Evolutionary conservation across 2,888 invertebrate species (phyloP), one percentile per base, ranked within the genome.

Genomic region (Amiota mariae): DNA sequence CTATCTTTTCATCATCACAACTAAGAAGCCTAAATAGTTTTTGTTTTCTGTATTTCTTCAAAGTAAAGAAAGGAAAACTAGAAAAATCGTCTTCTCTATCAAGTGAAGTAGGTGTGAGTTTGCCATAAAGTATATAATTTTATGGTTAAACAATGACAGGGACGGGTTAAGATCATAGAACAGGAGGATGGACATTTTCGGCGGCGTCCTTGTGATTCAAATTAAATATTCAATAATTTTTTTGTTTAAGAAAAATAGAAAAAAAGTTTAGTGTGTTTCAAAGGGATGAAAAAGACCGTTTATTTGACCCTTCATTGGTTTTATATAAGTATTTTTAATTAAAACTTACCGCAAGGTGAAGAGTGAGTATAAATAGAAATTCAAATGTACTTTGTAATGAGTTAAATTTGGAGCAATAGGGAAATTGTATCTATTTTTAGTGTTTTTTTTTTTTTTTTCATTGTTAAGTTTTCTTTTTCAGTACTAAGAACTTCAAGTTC

Each of bases 111-210:
- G 78, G 79, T 80, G 79, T 79, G 77, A 80, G 78, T 75, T 68
- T 71, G 56, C 80, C 80, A 86, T 88, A 88, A 88, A 88, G 73
- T 85, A 81, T 75, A 61, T 77, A 75, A 85, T 76, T 87, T 88
- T 87, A 88, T 87, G 67, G 51, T 15, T 20, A 20, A 11, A 18
- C 59, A 59, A 59, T 59, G 88, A 87, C 88, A 88, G 77, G 77
- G 79, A 36, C 76, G 76, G 20, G 59, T 20, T 36, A 6, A 36
- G 36, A 36, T 36, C 36, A 36, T 36, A 36, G 36, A 6, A 36
- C 36, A 66, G 13, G 54, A 11, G 24, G 36, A 54, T 18, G 15
- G 59, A n/a, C 54, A 51, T 59, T 8, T 8, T 8, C 20, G 11
- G 59, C 20, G 20, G 59, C 59, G 20, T 20, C 59, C 20, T 59